Evolutionary conservation across 2,113 vertebrate species (phyloP).

Genomic region (Ochotona princeps): DNA sequence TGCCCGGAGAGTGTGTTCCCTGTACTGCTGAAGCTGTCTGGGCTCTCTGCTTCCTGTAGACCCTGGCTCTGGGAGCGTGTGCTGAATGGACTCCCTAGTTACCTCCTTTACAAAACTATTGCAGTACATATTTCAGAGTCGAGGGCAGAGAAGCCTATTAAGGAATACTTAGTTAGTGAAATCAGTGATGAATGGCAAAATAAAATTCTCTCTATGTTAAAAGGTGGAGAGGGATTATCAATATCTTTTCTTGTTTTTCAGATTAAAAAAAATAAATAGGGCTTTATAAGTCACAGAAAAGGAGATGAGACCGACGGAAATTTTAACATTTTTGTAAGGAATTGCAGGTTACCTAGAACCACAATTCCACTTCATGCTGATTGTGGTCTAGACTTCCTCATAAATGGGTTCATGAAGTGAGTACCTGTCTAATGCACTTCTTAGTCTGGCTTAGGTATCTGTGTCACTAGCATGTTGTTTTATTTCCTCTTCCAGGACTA

Average conservation of each 20-base stretch:
- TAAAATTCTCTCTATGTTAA: background rate
- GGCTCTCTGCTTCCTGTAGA: background rate
- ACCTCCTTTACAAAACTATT: background rate
- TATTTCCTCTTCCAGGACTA: background rate
- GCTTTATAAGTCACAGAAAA: conserved; percentile 17
- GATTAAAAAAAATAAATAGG: background rate
- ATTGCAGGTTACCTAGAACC: background rate
- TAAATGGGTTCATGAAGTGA: background rate
- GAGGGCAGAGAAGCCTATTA: background rate
- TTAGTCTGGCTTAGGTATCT: background rate
- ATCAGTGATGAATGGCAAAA: background rate
- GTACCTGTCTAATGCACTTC: background rate
- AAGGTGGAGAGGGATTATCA: background rate
- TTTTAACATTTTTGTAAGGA: background rate
- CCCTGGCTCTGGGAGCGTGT: no score
- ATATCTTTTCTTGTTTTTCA: background rate
- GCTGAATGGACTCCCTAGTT: background rate
- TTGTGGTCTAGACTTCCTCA: background rate
- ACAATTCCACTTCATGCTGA: background rate
- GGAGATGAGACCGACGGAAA: background rate
- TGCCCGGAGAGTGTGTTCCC: background rate
- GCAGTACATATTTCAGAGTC: background rate
- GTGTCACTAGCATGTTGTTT: background rate
- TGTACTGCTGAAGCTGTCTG: rapidly evolving
- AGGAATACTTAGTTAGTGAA: conserved; percentile 8